These are phyloP conservation scores for Lingula anatina DNA, from an alignment of 2,888 invertebrate genomes.

Conservation along the genomic window DNA sequence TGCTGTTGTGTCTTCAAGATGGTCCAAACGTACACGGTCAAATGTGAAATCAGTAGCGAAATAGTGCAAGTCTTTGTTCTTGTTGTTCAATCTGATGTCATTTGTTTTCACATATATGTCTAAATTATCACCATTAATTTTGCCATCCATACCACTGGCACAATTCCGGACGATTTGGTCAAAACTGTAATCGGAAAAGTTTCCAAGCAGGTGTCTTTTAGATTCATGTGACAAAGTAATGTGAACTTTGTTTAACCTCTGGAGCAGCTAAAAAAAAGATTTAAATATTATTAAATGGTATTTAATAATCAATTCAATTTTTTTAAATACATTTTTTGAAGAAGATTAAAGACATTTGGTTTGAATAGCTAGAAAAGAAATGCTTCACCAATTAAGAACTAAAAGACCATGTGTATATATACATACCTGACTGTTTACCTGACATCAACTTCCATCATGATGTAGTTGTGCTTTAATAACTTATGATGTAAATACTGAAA, in stretches of 20 bases:
- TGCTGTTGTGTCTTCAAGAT: background rate
- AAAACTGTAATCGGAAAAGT: background rate
- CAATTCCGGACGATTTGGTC: slow-evolving; percentile 1
- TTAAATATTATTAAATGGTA: no score
- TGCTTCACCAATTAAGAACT: no score
- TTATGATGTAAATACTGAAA: no score
- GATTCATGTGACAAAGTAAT: slow-evolving; percentile 3
- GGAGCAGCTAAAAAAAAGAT: slow-evolving; percentile 5
- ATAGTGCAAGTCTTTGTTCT: slow-evolving; percentile 9
- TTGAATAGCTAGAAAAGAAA: no score
- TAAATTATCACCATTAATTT: slow-evolving; percentile 13
- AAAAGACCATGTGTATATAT: no score
- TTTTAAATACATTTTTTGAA: no score
- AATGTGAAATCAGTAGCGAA: slow-evolving; percentile 8
- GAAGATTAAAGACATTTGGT: no score
- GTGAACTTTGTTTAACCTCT: slow-evolving; percentile 5
- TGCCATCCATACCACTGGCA: slow-evolving; percentile 7
- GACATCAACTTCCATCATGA: no score
- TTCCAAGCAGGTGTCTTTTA: slow-evolving; percentile 2
- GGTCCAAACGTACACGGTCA: background rate
- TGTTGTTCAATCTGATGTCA: slow-evolving; percentile 10
- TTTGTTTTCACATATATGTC: slow-evolving; percentile 12
- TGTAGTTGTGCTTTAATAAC: no score
- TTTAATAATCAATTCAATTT: no score
- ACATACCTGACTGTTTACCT: no score